These are phyloP conservation scores for Tromatobia lineatoria DNA, from an alignment of 2,888 invertebrate species.

Conservation along the genomic window DNA sequence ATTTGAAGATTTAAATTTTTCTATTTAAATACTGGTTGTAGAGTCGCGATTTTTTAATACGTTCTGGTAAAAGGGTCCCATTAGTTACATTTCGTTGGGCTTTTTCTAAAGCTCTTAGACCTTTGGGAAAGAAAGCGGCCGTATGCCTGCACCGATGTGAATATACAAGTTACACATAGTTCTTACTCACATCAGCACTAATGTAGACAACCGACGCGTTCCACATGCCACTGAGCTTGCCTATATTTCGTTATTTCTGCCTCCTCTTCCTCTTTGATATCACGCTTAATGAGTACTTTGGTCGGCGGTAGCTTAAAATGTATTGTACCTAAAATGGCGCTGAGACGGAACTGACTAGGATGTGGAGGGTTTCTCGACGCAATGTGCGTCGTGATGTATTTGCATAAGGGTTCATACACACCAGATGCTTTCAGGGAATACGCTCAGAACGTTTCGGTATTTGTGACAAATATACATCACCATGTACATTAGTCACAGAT, in stretches of 20 bases:
- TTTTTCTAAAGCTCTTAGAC: not conserved
- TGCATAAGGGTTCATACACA: conserved; percentile 10
- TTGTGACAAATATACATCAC: too few species aligned
- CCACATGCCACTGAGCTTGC: conserved; percentile 42
- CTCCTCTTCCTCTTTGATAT: conserved; percentile 17
- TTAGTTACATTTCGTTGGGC: too few species aligned
- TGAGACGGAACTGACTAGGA: conserved; percentile 14
- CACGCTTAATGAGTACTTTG: conserved; percentile 10
- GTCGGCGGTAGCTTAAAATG: conserved; percentile 7
- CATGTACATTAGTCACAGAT: too few species aligned
- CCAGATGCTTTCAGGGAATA: not conserved
- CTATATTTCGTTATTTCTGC: not conserved
- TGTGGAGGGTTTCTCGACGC: conserved; percentile 12
- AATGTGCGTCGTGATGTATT: conserved; percentile 32
- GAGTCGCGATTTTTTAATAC: too few species aligned
- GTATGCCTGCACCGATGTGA: not conserved
- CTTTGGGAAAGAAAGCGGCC: not conserved
- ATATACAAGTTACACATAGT: not conserved
- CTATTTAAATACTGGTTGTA: too few species aligned
- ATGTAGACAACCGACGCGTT: conserved; percentile 44
- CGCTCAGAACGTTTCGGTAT: too few species aligned
- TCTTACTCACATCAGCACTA: not conserved
- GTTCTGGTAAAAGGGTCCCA: too few species aligned
- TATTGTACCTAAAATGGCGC: conserved; percentile 12
- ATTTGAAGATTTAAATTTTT: too few species aligned